Evolutionary conservation across 2,797 vertebrate species (phyloP).

Genomic region (Paedocypris micromegethes): DNA sequence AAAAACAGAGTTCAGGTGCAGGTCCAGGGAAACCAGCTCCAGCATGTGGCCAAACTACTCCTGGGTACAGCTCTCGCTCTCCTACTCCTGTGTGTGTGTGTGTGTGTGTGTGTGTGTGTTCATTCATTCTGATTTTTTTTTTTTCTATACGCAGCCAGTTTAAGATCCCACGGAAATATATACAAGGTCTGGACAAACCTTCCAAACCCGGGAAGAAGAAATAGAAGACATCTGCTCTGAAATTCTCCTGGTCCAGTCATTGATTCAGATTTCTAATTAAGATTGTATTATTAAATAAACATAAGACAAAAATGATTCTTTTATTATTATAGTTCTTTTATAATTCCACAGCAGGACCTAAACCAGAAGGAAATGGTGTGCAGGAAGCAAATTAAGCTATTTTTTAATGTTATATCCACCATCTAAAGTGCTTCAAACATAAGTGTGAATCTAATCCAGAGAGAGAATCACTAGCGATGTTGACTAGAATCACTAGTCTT

Average conservation of each 20-base stretch:
- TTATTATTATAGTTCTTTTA: no score
- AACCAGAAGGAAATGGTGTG: no score
- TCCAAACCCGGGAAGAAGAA: conserved; percentile 83
- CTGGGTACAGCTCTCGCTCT: conserved; percentile 65
- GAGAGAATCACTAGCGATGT: no score
- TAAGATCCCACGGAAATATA: conserved; percentile 83
- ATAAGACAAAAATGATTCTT: no score
- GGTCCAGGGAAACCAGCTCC: conserved; percentile 92
- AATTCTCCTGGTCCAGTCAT: conserved; percentile 4
- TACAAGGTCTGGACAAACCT: conserved; percentile 86
- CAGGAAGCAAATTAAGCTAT: no score
- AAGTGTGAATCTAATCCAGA: no score
- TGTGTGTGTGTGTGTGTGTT: not conserved
- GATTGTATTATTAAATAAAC: no score
- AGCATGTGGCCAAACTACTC: conserved; percentile 80
- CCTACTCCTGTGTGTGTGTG: not conserved
- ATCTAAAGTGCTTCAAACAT: no score
- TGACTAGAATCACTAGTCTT: no score
- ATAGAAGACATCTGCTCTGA: conserved; percentile 48
- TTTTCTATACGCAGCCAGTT: conserved; percentile 77
- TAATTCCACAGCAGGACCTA: no score
- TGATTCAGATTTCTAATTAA: no score
- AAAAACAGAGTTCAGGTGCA: conserved; percentile 87
- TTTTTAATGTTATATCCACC: no score
- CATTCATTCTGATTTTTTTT: not conserved